Evolutionary conservation across 1,140 invertebrate species (phyloP).

Genomic region (Streblospio benedicti): DNA sequence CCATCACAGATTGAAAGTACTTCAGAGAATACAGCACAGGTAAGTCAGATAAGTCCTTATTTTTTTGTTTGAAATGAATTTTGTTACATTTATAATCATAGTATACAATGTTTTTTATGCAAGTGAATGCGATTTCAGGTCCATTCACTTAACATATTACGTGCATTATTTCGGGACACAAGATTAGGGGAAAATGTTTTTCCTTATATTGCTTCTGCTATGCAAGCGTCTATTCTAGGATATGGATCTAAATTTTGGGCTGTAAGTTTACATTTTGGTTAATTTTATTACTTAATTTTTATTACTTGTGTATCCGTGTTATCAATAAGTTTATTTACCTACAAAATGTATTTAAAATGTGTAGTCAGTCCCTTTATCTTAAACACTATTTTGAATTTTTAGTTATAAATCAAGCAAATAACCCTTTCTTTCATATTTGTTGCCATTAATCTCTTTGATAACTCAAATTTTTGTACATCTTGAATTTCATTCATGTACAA

Average conservation of each 20-base stretch:
- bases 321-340: too few relatives aligned
- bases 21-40: constrained; percentile 10
- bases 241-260: constrained; percentile 70
- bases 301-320: too few relatives aligned
- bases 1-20: background rate
- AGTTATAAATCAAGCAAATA: too few relatives aligned
- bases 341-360: too few relatives aligned
- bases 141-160: constrained; percentile 77
- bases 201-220: constrained; percentile 61
- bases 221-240: constrained; percentile 64
- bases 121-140: constrained; percentile 47
- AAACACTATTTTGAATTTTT: too few relatives aligned
- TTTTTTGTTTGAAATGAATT: background rate
- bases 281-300: too few relatives aligned
- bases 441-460: too few relatives aligned
- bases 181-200: constrained; percentile 64
- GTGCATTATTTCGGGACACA: constrained; percentile 68
- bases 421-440: too few relatives aligned
- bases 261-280: constrained; percentile 51
- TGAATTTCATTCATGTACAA: too few relatives aligned
- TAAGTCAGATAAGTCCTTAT: background rate
- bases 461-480: too few relatives aligned
- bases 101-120: background rate
- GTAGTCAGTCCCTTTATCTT: too few relatives aligned
- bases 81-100: background rate